Evolutionary conservation across 1,140 invertebrate genomes (phyloP).

Genomic region (Nylanderia fulva): DNA sequence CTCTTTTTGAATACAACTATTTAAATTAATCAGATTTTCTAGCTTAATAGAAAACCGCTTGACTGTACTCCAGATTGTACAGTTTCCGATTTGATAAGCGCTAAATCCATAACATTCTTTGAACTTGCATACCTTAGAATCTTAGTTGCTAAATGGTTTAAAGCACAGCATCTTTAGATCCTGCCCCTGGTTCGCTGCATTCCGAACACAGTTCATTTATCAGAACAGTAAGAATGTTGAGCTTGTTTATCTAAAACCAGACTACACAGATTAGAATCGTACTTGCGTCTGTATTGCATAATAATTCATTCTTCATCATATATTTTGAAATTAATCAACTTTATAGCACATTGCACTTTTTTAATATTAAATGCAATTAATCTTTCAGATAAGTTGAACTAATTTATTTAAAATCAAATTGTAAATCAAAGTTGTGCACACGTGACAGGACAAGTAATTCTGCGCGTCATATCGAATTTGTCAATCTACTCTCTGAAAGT

Average conservation of each 20-base stretch:
- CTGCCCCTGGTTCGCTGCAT: constrained; percentile 48
- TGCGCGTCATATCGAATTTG: not conserved
- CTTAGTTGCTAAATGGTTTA: constrained; percentile 28
- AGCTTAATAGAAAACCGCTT: not conserved
- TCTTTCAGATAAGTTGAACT: constrained; percentile 1
- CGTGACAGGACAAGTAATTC: constrained; percentile 1
- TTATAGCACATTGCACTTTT: not conserved
- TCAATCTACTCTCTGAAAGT: constrained; percentile 1
- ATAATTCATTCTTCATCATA: constrained; percentile 6
- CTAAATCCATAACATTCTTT: constrained; percentile 19
- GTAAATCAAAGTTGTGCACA: not conserved
- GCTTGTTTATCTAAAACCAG: constrained; percentile 36
- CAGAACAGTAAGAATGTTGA: constrained; percentile 44
- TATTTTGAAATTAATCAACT: not conserved
- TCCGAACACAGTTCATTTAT: constrained; percentile 44
- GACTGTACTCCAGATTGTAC: not conserved
- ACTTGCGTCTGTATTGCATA: not conserved
- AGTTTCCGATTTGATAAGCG: not conserved
- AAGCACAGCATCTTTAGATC: constrained; percentile 68
- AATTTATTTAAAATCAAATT: constrained; percentile 19
- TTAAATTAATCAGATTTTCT: not conserved
- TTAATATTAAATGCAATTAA: not conserved
- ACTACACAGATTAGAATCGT: constrained; percentile 25
- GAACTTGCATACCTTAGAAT: constrained; percentile 11
- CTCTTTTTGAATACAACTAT: not conserved